phyloP scores from a whole-genome alignment of 2,797 vertebrate species.

The Echiichthys vipera region DNA sequence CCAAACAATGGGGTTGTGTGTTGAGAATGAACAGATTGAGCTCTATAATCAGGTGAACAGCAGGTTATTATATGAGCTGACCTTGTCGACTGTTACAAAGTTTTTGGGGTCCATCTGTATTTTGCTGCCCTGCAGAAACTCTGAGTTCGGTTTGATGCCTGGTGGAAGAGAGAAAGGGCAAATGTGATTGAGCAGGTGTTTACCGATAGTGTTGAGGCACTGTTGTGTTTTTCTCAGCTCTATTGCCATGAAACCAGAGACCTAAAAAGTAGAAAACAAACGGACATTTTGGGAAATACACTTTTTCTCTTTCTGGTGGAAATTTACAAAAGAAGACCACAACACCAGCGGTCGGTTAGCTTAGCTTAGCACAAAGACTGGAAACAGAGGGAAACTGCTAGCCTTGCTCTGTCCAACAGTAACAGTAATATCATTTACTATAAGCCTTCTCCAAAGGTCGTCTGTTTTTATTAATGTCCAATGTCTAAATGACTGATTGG shows the following conservation, averaged over 20 bases:
- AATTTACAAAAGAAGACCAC: background rate
- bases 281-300: background rate
- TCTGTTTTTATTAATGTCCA: background rate
- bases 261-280: no score
- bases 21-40: background rate
- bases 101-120: constrained; percentile 80
- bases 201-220: background rate
- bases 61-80: constrained; percentile 59
- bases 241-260: no score
- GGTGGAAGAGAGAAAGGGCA: constrained; percentile 2
- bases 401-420: background rate
- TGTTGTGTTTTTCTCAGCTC: background rate
- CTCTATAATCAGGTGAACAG: background rate
- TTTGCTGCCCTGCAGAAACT: constrained; percentile 80
- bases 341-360: background rate
- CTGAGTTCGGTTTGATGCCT: constrained; percentile 81
- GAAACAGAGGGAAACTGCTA: background rate
- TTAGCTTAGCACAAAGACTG: background rate
- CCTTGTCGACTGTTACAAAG: constrained; percentile 86
- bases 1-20: background rate
- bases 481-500: background rate
- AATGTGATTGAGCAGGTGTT: background rate
- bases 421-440: background rate
- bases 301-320: background rate
- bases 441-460: background rate